A percentile compares a stretch with the other conserved stretches of the same genome.
These are phyloP conservation scores for Xiphophorus birchmanni DNA, from an alignment of 2,797 vertebrate genomes.

Conservation along the genomic window DNA sequence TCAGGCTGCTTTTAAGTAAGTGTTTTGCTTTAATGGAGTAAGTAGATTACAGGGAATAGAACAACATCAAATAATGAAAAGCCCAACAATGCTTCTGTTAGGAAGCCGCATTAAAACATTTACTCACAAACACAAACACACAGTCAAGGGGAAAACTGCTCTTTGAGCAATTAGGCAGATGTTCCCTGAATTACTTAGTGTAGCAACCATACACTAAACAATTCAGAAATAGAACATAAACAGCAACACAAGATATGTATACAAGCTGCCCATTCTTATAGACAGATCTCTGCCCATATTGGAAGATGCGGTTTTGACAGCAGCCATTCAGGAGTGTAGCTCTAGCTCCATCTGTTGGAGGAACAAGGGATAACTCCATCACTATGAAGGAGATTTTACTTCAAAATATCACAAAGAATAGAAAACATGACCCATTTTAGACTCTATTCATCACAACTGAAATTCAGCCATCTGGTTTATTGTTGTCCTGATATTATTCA, in stretches of 20 bases:
- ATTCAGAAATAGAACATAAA: constrained; percentile 4
- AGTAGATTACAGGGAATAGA: constrained; percentile 47
- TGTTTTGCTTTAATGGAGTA: constrained; percentile 32
- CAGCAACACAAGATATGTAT: neutral
- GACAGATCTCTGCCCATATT: constrained; percentile 44
- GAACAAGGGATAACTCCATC: neutral
- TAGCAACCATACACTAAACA: neutral
- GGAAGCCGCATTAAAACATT: constrained; percentile 21
- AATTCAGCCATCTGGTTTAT: neutral
- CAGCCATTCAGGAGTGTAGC: constrained; percentile 45
- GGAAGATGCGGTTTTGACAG: constrained; percentile 21
- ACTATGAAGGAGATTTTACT: neutral
- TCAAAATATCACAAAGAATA: constrained; percentile 29
- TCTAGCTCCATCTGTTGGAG: constrained; percentile 72
- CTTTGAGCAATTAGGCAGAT: constrained; percentile 24
- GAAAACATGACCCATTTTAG: constrained; percentile 1
- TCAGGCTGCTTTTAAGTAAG: constrained; percentile 29
- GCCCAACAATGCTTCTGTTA: constrained; percentile 26
- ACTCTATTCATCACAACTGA: constrained; percentile 7
- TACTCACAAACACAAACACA: neutral
- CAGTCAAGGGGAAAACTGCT: neutral
- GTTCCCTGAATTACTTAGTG: neutral
- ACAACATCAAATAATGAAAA: constrained; percentile 34
- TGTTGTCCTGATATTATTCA: constrained; percentile 1
- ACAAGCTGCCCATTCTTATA: constrained; percentile 7